Conservation (phyloP, 2,888 invertebrate species). For the Amblyjoppa proteus region DNA sequence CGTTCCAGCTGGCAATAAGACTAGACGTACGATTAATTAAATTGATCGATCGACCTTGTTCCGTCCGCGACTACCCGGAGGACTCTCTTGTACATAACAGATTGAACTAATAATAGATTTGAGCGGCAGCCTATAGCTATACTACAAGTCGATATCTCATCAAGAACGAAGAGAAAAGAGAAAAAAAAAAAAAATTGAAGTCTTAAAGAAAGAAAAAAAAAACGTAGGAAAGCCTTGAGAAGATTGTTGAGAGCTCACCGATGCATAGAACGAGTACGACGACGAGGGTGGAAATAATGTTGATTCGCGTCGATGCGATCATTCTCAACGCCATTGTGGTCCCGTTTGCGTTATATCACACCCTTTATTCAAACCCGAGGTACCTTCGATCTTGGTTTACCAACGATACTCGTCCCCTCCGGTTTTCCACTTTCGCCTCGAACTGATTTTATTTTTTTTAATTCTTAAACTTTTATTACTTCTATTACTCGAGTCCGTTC, state of each 20-base stretch:
- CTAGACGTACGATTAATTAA: conserved; percentile 64
- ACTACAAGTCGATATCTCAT: background rate
- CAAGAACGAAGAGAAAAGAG: background rate
- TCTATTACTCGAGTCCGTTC: background rate
- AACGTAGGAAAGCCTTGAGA: background rate
- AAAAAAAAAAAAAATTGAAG: background rate
- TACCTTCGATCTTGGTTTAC: conserved; percentile 4
- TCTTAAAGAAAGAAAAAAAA: conserved; percentile 1
- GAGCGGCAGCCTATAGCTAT: conserved; percentile 15
- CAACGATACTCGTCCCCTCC: background rate
- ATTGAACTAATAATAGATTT: conserved; percentile 61
- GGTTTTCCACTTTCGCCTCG: conserved; percentile 2
- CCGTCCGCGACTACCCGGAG: conserved; percentile 29
- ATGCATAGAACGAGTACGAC: conserved; percentile 62
- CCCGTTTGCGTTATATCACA: conserved; percentile 23
- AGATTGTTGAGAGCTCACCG: conserved; percentile 57
- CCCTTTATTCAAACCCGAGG: conserved; percentile 6
- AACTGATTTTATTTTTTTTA: background rate
- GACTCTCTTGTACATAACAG: conserved; percentile 46
- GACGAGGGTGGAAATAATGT: conserved; percentile 52
- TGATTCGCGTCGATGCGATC: conserved; percentile 62
- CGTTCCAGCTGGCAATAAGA: conserved; percentile 35
- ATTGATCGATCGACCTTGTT: conserved; percentile 67
- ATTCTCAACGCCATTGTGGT: conserved; percentile 64
- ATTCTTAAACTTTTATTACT: background rate